A percentile compares a stretch with the other conserved stretches of the same genome.
phyloP scores from a whole-genome alignment of 2,888 invertebrate genomes.

The Mythimna pallens region DNA sequence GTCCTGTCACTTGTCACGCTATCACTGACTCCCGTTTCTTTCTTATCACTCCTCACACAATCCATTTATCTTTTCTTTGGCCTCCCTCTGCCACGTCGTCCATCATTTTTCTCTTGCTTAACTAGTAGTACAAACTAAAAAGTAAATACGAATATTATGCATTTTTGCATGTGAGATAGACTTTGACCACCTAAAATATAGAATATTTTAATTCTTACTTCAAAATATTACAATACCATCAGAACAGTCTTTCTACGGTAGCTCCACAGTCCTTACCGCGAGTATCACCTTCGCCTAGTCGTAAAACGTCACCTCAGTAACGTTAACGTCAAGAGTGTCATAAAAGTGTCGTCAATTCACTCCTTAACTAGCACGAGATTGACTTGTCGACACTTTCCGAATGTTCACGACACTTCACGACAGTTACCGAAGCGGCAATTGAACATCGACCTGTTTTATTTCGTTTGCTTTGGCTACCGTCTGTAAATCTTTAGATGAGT shows the following conservation, averaged over 20 bases:
- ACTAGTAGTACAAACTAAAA: too few species aligned
- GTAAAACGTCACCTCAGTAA: conserved; percentile 80
- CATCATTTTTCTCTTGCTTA: too few species aligned
- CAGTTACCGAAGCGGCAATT: conserved; percentile 57
- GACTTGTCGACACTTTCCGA: conserved; percentile 63
- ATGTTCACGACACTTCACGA: conserved; percentile 11
- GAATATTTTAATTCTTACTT: too few species aligned
- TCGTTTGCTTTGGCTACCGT: conserved; percentile 42
- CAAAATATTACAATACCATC: background rate
- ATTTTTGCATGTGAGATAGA: too few species aligned
- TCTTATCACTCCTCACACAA: too few species aligned
- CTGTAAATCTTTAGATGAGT: conserved; percentile 1
- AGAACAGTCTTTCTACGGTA: background rate
- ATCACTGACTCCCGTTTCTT: too few species aligned
- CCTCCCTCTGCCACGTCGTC: too few species aligned
- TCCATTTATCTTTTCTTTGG: too few species aligned
- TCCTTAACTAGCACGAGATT: conserved; percentile 80
- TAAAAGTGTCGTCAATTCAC: conserved; percentile 83
- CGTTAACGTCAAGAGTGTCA: conserved; percentile 77
- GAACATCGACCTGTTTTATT: conserved; percentile 56
- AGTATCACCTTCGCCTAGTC: conserved; percentile 53
- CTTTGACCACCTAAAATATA: too few species aligned
- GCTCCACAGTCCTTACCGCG: conserved; percentile 22
- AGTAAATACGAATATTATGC: too few species aligned
- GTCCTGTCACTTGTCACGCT: too few species aligned